phyloP scores from a whole-genome alignment of 1,140 invertebrate genomes.

The Calephelis nemesis region DNA sequence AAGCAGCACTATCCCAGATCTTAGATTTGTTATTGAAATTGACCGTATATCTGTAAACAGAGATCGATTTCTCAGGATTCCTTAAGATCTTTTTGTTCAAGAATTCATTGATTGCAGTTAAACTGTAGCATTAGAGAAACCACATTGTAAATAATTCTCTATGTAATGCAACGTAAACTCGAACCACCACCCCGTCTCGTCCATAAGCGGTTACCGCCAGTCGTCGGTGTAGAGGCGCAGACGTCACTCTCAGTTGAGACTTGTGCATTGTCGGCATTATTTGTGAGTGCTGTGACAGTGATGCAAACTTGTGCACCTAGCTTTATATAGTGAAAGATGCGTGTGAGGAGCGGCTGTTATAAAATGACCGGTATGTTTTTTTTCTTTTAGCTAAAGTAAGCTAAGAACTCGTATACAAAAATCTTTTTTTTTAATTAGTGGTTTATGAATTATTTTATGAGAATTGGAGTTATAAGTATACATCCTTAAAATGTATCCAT shows the following conservation, averaged over 20 bases:
- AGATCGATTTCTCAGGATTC: too few relatives aligned
- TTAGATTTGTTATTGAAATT: too few relatives aligned
- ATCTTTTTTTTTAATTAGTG: too few relatives aligned
- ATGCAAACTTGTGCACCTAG: constrained; percentile 50
- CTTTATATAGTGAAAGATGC: constrained; percentile 45
- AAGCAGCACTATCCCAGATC: too few relatives aligned
- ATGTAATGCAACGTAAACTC: constrained; percentile 23
- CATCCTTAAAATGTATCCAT: too few relatives aligned
- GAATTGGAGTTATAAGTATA: too few relatives aligned
- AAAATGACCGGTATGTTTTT: constrained; percentile 61
- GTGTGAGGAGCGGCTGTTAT: constrained; percentile 49
- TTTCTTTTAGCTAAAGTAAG: background rate
- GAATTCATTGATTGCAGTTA: background rate
- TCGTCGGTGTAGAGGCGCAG: constrained; percentile 32
- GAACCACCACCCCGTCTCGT: constrained; percentile 28
- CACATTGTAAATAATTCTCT: constrained; percentile 22
- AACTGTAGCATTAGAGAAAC: background rate
- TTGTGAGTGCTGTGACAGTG: constrained; percentile 57
- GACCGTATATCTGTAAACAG: too few relatives aligned
- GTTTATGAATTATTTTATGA: too few relatives aligned
- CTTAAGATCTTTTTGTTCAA: too few relatives aligned
- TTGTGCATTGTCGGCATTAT: constrained; percentile 35
- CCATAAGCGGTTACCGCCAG: constrained; percentile 12
- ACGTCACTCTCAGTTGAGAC: constrained; percentile 41
- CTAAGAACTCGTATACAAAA: too few relatives aligned